Base-by-base conservation (phyloP, 2,888 invertebrate species). In the Geotrupes spiniger region DNA sequence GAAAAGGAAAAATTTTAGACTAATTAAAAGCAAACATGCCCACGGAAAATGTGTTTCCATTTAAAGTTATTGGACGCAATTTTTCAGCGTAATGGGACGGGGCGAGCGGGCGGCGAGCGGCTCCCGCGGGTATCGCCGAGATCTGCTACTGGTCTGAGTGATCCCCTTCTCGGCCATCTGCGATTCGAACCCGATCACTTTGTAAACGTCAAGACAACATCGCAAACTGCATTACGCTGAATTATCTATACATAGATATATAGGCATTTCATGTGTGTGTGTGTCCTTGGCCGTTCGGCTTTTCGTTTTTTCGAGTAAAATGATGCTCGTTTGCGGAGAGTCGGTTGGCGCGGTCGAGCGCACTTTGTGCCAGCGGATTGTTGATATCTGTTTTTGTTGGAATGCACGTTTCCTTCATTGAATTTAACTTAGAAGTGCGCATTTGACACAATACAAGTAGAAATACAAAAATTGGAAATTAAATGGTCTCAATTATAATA, bases 191-290 rank as follows among this genome's bases (percentile, higher is more conserved):
- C 60, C 56, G 65, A 63, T 62, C 67, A 62, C 64, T 68, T 66
- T 64, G 64, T 68, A 61, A 58, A 65, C 58, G 68, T 68, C 68
- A 63, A 59, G 62, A 58, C 64, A 47, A 63, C 64, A 68, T 66
- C 62, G 62, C 66, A 49, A 59, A 61, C 65, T 52, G 59, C 63
- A 65, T 64, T 66, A 61, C 61, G 60, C 61, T 56, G 64, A 66
- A 68, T 66, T 65, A 65, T 63, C 62, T 63, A 57, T 55, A 61
- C 63, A 63, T 63, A 63, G 21, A 48, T 41, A 46, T 50, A 50
- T 50, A 21, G 21, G 21, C 21, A 21, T 21, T 21, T 21, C 6
- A 21, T 21, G 21, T 21, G 21, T 21, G 6, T 21, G 21, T 21
- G 21, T 21, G 21, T 21, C 21, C 21, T 21, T 21, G 21, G 21